Conservation (phyloP, 2,113 vertebrate genomes). For the Passerina amoena region DNA sequence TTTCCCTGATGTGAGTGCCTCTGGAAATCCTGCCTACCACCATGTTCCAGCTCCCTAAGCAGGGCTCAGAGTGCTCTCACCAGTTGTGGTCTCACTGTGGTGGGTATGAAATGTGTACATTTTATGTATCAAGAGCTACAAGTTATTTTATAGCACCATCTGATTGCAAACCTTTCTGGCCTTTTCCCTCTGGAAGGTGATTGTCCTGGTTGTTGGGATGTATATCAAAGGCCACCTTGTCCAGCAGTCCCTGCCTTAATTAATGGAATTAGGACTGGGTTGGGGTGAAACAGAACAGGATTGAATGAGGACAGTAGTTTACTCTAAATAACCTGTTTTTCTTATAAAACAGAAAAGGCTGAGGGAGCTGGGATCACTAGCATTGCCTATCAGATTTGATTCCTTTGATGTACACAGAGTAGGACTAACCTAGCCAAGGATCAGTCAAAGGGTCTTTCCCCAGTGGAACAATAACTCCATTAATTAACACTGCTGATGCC, state of each 20-base stretch:
- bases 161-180: not conserved
- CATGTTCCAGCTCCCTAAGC: not conserved
- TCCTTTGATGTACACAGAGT: not conserved
- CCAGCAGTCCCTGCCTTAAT: not conserved
- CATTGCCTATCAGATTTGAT: not conserved
- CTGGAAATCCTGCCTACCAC: not conserved
- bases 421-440: not conserved
- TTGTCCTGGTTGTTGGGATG: not conserved
- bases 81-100: fast-evolving
- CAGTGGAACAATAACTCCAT: not conserved
- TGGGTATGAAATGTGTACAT: not conserved
- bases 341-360: not conserved
- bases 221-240: not conserved
- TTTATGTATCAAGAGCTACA: not conserved
- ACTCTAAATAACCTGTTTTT: not conserved
- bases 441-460: not conserved
- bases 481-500: not conserved
- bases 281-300: not conserved
- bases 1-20: not conserved
- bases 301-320: not conserved
- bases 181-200: not conserved
- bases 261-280: not conserved
- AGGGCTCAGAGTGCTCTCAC: fast-evolving
- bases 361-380: not conserved
- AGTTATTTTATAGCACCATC: not conserved